These are phyloP conservation scores for Chloropsis cyanopogon DNA, from an alignment of 2,113 vertebrate genomes.

Conservation along the genomic window DNA sequence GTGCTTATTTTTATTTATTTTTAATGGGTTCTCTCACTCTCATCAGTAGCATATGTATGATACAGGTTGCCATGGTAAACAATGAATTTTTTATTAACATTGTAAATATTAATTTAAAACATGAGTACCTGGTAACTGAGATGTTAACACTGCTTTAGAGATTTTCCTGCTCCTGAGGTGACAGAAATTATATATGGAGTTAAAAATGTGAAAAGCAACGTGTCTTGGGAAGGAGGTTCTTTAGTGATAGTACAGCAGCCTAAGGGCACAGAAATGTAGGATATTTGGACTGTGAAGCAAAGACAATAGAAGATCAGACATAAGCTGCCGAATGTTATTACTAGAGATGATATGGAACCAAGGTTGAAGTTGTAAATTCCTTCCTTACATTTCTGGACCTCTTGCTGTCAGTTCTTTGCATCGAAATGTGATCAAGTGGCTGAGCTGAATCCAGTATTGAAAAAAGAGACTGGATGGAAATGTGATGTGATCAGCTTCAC, in stretches of 20 bases:
- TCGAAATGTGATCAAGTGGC: background rate
- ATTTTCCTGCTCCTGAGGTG: background rate
- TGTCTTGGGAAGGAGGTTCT: background rate
- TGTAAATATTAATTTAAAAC: slow-evolving; percentile 30
- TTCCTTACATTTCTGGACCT: background rate
- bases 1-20: slow-evolving; percentile 27
- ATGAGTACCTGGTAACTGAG: background rate
- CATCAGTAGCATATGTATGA: background rate
- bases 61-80: slow-evolving; percentile 24
- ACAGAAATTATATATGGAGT: background rate
- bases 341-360: background rate
- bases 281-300: background rate
- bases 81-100: slow-evolving; percentile 30
- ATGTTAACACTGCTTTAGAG: background rate
- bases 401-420: background rate
- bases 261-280: background rate
- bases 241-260: background rate
- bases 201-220: background rate
- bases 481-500: background rate
- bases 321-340: background rate
- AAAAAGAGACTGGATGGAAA: background rate
- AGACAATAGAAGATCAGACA: background rate
- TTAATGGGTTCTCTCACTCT: background rate
- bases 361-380: background rate
- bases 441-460: background rate